Base-by-base conservation (phyloP, 2,888 invertebrate genomes). In the Agrotis segetum region DNA sequence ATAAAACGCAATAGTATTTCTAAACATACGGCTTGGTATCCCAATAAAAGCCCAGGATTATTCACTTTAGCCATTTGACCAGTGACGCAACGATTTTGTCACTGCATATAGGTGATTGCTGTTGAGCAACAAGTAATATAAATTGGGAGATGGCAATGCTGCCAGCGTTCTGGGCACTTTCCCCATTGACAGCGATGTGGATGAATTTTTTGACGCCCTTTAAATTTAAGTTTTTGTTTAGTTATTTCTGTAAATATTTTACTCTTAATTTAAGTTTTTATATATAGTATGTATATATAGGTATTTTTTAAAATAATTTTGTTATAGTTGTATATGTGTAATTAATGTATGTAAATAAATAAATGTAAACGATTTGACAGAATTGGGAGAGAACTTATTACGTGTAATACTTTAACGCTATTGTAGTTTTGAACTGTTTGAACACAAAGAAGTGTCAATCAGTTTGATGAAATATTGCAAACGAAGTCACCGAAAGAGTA, bases 101-200 rank as follows among this genome's bases (percentile, higher is more conserved):
- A 83, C 47, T 67, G 44, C 67, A 66, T 77, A 66, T 71, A 68
- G 53, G 77, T 84, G 70, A 77, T 77, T 73, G 44, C 53, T 66
- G 67, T 84, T 81, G 70, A 61, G 82, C 68, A 84, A 81, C 71
- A 53, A 72, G 16, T 49, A 74, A 80, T 74, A 64, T n/a, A n/a
- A n/a, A n/a, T n/a, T n/a, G n/a, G n/a, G n/a, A n/a, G n/a, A n/a
- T n/a, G n/a, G n/a, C n/a, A n/a, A n/a, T n/a, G n/a, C n/a, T n/a
- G n/a, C n/a, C n/a, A n/a, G n/a, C n/a, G n/a, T n/a, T n/a, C n/a
- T n/a, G n/a, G n/a, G n/a, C n/a, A n/a, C n/a, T n/a, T n/a, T n/a
- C n/a, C n/a, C n/a, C n/a, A n/a, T n/a, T n/a, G n/a, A n/a, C n/a
- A n/a, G n/a, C n/a, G n/a, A n/a, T n/a, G n/a, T n/a, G n/a, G n/a